Evolutionary conservation across 1,140 invertebrate species (phyloP).

Genomic region (Drosophila kohkoa): DNA sequence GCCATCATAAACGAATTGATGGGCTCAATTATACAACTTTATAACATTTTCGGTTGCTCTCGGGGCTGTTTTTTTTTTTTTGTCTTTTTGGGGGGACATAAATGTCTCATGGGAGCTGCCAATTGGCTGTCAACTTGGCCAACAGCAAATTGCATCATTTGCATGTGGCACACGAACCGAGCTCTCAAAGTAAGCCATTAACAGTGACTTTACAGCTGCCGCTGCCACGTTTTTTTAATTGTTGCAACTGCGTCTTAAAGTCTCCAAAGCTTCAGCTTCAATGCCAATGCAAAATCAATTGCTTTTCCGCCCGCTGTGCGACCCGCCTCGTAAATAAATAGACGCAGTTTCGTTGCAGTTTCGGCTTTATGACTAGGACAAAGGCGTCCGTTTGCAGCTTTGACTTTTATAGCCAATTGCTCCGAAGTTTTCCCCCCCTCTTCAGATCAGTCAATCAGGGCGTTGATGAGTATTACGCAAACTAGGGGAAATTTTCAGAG

Average conservation of each 20-base stretch:
- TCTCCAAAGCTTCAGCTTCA: slow-evolving; percentile 1
- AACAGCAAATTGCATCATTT: slow-evolving; percentile 69
- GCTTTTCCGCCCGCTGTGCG: slow-evolving; percentile 69
- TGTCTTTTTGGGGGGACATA: neutral
- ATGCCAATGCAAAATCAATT: slow-evolving; percentile 64
- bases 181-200: slow-evolving; percentile 66
- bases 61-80: neutral
- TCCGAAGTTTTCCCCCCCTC: neutral
- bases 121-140: slow-evolving; percentile 63
- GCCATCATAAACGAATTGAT: slow-evolving; percentile 72
- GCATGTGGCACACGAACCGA: slow-evolving; percentile 25
- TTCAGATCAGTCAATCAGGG: slow-evolving; percentile 43
- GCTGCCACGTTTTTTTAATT: slow-evolving; percentile 70
- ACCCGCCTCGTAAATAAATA: slow-evolving; percentile 72
- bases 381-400: slow-evolving; percentile 64
- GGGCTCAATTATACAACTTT: slow-evolving; percentile 71
- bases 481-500: slow-evolving; percentile 21
- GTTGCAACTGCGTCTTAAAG: slow-evolving; percentile 50
- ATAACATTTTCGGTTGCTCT: slow-evolving; percentile 46
- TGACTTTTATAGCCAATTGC: slow-evolving; percentile 66
- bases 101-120: slow-evolving; percentile 40
- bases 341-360: slow-evolving; percentile 34
- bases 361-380: slow-evolving; percentile 69
- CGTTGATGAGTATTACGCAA: slow-evolving; percentile 25
- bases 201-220: slow-evolving; percentile 66